Base-by-base conservation (phyloP, 2,888 invertebrate genomes). In the Diarsia brunnea region DNA sequence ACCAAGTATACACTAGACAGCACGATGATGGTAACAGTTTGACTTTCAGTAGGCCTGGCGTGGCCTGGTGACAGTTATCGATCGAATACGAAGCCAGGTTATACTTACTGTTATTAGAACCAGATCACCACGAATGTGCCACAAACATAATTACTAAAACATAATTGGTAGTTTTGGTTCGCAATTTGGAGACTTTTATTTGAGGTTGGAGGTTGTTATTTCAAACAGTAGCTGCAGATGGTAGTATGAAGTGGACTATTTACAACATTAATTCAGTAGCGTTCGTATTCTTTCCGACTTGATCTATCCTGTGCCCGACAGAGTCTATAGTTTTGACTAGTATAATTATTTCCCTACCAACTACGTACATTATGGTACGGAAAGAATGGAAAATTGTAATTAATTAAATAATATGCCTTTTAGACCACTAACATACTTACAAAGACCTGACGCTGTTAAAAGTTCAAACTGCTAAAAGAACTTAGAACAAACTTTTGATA, bases 401-500 rank as follows among this genome's bases (percentile, higher is more conserved):
- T n/a, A n/a, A n/a, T n/a, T n/a, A 27, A 27, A 19, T 38, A 31
- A 24, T 7, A 7, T n/a, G n/a, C 2, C 12, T 27, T 16, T 19
- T 58, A 27, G 3, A 27, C 27, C 58, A 24, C 55, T 12, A 14
- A 27, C 21, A 27, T 16, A 4, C 27, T 8, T 7, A 45, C 8
- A 31, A 51, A 31, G 2, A 16, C 3, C 12, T 53, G 55, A 7
- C 7, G 3, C 19, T 58, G 19, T 27, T 76, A 11, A 27, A 58
- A 58, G 38, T 60, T n/a, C 0, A 43, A 51, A 38, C 5, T n/a
- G 47, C 4, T 21, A 58, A 53, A 21, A 24, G 7, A 0, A 61
- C 3, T 24, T 14, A 2, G 16, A 49, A 55, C 49, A 60, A 66
- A 60, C 43, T 65, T 60, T 21, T 60, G 77, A 66, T 60, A 45